Evolutionary conservation across 1,140 invertebrate species (phyloP).

Genomic region (Bombus breviceps): DNA sequence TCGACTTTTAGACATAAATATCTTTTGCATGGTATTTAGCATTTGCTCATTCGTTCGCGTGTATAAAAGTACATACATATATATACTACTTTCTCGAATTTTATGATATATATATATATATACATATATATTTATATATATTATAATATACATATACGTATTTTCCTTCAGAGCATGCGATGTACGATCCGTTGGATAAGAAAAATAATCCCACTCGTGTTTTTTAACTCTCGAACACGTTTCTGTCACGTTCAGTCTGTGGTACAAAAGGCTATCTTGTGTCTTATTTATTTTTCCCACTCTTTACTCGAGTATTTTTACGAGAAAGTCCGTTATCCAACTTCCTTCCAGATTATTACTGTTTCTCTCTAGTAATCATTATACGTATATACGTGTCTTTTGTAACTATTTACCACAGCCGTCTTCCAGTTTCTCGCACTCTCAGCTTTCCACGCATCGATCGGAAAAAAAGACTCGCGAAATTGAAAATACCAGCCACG

Average conservation of each 20-base stretch:
- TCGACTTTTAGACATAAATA: constrained; percentile 34
- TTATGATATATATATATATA: constrained; percentile 2
- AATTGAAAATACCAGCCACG: background rate
- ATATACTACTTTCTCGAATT: constrained; percentile 25
- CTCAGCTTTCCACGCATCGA: constrained; percentile 36
- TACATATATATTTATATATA: constrained; percentile 22
- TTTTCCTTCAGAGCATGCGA: constrained; percentile 59
- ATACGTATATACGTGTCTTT: constrained; percentile 6
- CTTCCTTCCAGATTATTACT: background rate
- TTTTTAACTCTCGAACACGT: constrained; percentile 38
- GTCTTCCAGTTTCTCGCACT: constrained; percentile 50
- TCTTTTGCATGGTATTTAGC: constrained; percentile 58
- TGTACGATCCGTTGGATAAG: constrained; percentile 50
- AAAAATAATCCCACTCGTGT: constrained; percentile 32
- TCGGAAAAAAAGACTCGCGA: background rate
- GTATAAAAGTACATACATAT: constrained; percentile 37
- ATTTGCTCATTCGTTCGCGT: constrained; percentile 33
- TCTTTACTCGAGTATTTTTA: constrained; percentile 3
- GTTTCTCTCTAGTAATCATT: constrained; percentile 9
- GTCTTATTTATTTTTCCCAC: background rate
- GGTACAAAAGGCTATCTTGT: constrained; percentile 3
- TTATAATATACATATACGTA: constrained; percentile 38
- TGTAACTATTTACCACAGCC: constrained; percentile 14
- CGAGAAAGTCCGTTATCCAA: constrained; percentile 4
- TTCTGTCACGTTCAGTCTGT: constrained; percentile 13